Evolutionary conservation across 1,140 invertebrate genomes (phyloP), one percentile per base, ranked within the genome.

Genomic region (Mesaphorura yosii): DNA sequence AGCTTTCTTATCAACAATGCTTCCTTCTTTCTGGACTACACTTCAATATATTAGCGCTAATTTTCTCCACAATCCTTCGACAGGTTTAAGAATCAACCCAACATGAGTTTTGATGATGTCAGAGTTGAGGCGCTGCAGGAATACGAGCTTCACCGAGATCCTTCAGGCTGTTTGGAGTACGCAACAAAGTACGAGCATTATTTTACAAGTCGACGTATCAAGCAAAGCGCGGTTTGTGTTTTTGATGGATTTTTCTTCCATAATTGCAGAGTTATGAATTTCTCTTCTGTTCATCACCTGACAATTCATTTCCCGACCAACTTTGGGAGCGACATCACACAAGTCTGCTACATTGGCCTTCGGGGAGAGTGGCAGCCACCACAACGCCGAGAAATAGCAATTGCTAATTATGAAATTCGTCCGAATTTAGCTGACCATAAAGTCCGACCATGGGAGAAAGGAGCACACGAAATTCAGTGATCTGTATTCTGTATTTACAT

Each of bases 271-370:
- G 78, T 89, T 39, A 88, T 89, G 0, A 88, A 85, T 64, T 96
- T 96, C 73, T 86, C 86, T 20, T 84, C 81, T 17, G 83, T 94
- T 1, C 74, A 84, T 65, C 84, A 94, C 70, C 72, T 97, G 38
- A 84, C 84, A 7, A 75, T 96, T 62, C 81, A 95, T 70, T 91
- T 97, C 68, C 86, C 86, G 5, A 76, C 72, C 22, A 94, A 91
- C 70, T 88, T 84, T 71, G 88, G 88, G 31, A 78, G 75, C 25
- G 88, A 92, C 38, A 79, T 71, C 48, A 90, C 90, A 1, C 79
- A 77, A 66, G 80, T 97, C 51, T 89, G 88, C 66, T 97, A 96
- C 66, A 95, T 97, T 67, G 92, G 92, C 14, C 73, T 97, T n/a
- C 82, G 81, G 67, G 92, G 91, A 6, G 90, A 96, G 73, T 94